Percentiles rank a stretch among this genome's conserved stretches.
Conservation (phyloP, 2,113 vertebrate species). For the Macaca fascicularis region T2T-MFA8v1.1 NC_088375.1:64240501-64241000, state of each 20-base stretch:
- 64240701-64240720: background rate
- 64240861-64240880: conserved; percentile 62
- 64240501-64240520: background rate
- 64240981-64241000: background rate
- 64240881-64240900: conserved; percentile 41
- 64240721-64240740: background rate
- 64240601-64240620: background rate
- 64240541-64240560: background rate
- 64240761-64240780: conserved; percentile 25
- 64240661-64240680: background rate
- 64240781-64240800: background rate
- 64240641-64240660: background rate
- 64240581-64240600: background rate
- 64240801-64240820: conserved; percentile 47
- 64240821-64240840: conserved; percentile 50
- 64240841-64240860: conserved; percentile 65
- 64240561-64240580: background rate
- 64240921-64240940: conserved; percentile 73
- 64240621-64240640: background rate
- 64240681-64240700: background rate
- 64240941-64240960: conserved; percentile 61
- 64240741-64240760: conserved; percentile 38
- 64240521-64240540: background rate
- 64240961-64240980: conserved; percentile 45
- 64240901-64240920: conserved; percentile 74